These are phyloP conservation scores for Acanthisitta chloris DNA, from an alignment of 2,113 vertebrate genomes.

Conservation along the genomic window DNA sequence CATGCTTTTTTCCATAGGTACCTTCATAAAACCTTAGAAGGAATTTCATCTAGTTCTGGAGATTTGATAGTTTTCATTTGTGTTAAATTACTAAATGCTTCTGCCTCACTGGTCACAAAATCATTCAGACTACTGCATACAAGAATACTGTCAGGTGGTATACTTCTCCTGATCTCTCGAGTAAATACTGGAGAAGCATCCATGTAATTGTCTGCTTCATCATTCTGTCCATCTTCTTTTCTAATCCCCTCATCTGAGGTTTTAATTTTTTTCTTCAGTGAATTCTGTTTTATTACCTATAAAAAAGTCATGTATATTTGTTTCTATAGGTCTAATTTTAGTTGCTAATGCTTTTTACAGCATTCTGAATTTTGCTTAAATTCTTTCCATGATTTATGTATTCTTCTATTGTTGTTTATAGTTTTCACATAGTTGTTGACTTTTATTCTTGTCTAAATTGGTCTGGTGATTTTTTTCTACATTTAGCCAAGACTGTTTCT, in stretches of 20 bases:
- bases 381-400: neutral
- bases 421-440: neutral
- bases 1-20: neutral
- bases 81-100: neutral
- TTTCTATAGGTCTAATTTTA: constrained; percentile 1
- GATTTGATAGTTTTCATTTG: neutral
- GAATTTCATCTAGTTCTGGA: neutral
- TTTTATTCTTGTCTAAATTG: neutral
- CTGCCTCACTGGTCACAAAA: neutral
- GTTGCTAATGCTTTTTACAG: neutral
- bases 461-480: neutral
- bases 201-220: neutral
- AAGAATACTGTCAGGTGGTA: neutral
- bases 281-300: neutral
- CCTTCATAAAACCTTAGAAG: neutral
- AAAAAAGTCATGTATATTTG: neutral
- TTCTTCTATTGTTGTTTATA: neutral
- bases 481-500: neutral
- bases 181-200: neutral
- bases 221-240: neutral
- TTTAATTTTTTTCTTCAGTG: neutral
- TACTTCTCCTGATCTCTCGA: neutral
- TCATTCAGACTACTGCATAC: neutral
- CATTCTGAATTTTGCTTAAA: neutral
- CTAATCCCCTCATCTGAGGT: neutral